These are phyloP conservation scores for Halictus ligatus DNA, from an alignment of 2,888 invertebrate genomes.

Conservation along the genomic window DNA sequence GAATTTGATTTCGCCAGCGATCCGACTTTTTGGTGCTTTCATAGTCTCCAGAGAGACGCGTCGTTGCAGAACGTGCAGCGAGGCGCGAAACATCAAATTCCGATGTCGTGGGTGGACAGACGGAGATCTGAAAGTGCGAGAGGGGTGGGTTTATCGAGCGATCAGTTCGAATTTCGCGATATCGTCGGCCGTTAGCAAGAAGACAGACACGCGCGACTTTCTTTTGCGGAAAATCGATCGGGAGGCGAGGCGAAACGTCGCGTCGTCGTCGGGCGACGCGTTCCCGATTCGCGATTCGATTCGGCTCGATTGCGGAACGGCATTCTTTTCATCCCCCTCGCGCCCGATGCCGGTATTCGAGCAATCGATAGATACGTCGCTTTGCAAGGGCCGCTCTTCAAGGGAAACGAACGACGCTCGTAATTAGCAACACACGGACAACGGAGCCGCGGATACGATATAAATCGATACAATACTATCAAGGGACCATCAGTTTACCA, in stretches of 20 bases:
- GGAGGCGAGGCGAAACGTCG: not conserved
- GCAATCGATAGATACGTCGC: conserved; percentile 40
- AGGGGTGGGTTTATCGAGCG: not conserved
- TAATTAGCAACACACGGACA: conserved; percentile 18
- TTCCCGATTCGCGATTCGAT: not conserved
- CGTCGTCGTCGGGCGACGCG: conserved; percentile 12
- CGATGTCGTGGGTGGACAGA: not conserved
- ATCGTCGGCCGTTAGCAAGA: not conserved
- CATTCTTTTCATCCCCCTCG: conserved; percentile 55
- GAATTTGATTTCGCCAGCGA: not conserved
- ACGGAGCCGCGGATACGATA: not conserved
- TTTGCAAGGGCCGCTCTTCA: conserved; percentile 22
- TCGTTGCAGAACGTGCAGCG: not conserved
- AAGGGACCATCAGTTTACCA: conserved; percentile 59
- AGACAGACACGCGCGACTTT: conserved; percentile 13
- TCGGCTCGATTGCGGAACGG: conserved; percentile 10
- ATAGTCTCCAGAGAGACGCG: not conserved
- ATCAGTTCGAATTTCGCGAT: conserved; percentile 3
- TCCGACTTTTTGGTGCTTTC: not conserved
- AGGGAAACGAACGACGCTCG: conserved; percentile 16
- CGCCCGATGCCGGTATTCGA: conserved; percentile 36
- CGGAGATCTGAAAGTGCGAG: not conserved
- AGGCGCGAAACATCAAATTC: not conserved
- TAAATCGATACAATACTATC: conserved; percentile 59
- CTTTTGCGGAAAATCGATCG: conserved; percentile 27